Base-by-base conservation (phyloP, 2,797 vertebrate species). In the Falco columbarius region DNA sequence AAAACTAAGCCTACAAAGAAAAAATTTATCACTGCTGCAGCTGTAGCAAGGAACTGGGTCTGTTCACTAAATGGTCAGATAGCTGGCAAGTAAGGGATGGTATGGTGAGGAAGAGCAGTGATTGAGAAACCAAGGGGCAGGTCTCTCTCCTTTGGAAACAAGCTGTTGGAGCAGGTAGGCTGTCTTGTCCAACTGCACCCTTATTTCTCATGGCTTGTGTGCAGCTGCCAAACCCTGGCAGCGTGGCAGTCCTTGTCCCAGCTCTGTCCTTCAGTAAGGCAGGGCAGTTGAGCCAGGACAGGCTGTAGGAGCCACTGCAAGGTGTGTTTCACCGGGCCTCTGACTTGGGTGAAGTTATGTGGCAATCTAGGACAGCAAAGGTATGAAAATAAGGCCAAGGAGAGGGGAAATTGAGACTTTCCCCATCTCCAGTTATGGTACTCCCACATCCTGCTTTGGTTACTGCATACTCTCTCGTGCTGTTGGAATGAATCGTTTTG, bases 191-290 rank as follows among this genome's bases (percentile, higher is more conserved):
- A 54, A 24, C 34, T 66, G 47, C 47, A 71, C 18, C 34, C 52
- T 38, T 24, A n/a, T 7, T 86, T 74, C 61, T 84, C 27, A 27
- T 4, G 21, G 73, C 42, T 79, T 49, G 30, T 0, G 0, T 56
- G 52, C 11, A 19, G 72, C 49, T 75, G 77, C 58, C 73, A 75
- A 62, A 40, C 30, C 23, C 34, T 22, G 68, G 68, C 68, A 73
- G 59, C 18, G 26, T 0, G 3, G 52, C 52, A 2, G 3, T 44
- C 21, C 54, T 80, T 0, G 0, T 14, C 23, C 24, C 27, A 32
- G 46, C 67, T 62, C 58, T 26, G 14, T 65, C 51, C 59, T 44
- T 22, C 61, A 18, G 70, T 1, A 3, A 55, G 23, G 52, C 34
- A 42, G 29, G 47, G 23, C 58, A 66, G 14, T 5, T 49, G 67